Evolutionary conservation across 1,140 invertebrate species (phyloP).

Genomic region (Bradynema listronoti): DNA sequence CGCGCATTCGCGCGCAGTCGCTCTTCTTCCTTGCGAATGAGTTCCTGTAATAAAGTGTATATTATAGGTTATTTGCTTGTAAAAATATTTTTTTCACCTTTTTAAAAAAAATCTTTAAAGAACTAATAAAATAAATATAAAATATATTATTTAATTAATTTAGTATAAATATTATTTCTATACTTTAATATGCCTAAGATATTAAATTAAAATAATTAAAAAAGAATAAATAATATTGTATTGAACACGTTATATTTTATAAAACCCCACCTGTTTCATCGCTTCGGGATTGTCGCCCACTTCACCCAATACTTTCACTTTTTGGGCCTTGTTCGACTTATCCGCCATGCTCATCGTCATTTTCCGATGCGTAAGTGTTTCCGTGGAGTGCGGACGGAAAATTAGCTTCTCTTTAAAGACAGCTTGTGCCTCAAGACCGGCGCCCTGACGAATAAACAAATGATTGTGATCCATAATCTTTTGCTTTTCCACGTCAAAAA

Average conservation of each 20-base stretch:
- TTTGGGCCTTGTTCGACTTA: slow-evolving; percentile 85
- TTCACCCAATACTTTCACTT: slow-evolving; percentile 83
- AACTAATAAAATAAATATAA: too few species aligned
- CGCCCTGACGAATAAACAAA: slow-evolving; percentile 89
- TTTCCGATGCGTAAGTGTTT: slow-evolving; percentile 95
- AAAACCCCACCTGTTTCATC: slow-evolving; percentile 26
- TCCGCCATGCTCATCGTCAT: slow-evolving; percentile 95
- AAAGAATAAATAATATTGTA: too few species aligned
- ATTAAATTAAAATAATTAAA: too few species aligned
- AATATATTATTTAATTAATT: too few species aligned
- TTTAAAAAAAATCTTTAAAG: too few species aligned
- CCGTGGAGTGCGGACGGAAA: slow-evolving; percentile 73
- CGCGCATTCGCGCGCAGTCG: slow-evolving; percentile 43
- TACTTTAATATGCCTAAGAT: too few species aligned
- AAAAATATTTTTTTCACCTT: too few species aligned
- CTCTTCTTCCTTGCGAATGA: slow-evolving; percentile 53
- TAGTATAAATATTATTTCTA: too few species aligned
- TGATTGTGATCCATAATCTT: slow-evolving; percentile 83
- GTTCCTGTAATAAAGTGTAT: slow-evolving; percentile 39
- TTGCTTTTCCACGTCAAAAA: slow-evolving; percentile 93
- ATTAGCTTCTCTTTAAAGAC: slow-evolving; percentile 92
- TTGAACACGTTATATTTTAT: not conserved
- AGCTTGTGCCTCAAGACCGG: slow-evolving; percentile 90
- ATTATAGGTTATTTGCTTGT: too few species aligned
- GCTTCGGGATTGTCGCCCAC: slow-evolving; percentile 52